Conservation (phyloP, 2,113 vertebrate genomes). For the Pterocles burchelli region DNA sequence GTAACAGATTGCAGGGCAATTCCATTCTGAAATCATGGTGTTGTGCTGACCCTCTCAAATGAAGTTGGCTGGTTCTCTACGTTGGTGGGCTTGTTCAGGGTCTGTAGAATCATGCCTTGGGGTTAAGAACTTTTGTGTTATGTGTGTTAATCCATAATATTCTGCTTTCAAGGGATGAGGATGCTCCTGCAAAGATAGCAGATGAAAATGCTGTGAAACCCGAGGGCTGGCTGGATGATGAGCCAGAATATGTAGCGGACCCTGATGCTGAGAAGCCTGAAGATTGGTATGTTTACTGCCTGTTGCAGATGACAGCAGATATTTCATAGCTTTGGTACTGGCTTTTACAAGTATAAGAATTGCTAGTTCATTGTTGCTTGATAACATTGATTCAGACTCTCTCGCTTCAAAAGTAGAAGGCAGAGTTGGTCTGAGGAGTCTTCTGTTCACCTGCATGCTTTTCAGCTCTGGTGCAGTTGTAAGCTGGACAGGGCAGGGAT, state of each 20-base stretch:
- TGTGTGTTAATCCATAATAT: neutral
- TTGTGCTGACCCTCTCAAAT: neutral
- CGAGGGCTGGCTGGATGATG: slow-evolving; percentile 95
- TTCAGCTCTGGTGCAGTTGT: neutral
- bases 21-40: neutral
- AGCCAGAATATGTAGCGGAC: slow-evolving; percentile 91
- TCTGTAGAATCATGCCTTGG: neutral
- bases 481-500: neutral
- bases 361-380: neutral
- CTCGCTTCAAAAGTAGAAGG: neutral
- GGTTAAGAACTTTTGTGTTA: neutral
- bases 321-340: neutral
- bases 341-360: neutral
- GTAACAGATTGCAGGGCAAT: neutral
- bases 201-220: slow-evolving; percentile 94
- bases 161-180: slow-evolving; percentile 87
- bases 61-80: neutral
- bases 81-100: neutral
- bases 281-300: slow-evolving; percentile 83
- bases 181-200: slow-evolving; percentile 90
- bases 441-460: neutral
- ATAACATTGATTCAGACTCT: fast-evolving
- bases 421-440: neutral
- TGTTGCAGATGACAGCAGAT: neutral
- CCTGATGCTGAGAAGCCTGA: slow-evolving; percentile 94